These are phyloP conservation scores for Lipotes vexillifer DNA, from an alignment of 2,113 vertebrate species.

Conservation along the genomic window DNA sequence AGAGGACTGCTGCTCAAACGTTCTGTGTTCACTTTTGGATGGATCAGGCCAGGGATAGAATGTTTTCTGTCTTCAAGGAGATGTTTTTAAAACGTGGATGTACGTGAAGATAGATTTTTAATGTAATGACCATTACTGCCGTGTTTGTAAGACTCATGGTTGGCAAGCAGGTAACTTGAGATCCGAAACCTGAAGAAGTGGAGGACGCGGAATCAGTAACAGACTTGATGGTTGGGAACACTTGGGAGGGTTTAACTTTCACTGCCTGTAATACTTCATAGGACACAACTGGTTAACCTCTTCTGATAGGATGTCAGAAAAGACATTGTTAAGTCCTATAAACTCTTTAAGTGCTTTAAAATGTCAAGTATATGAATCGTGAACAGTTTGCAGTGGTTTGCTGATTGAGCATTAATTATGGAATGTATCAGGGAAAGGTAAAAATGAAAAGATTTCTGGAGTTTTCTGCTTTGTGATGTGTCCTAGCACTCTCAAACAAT, in stretches of 20 bases:
- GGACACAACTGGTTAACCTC: not conserved
- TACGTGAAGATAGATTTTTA: not conserved
- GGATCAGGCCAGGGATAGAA: not conserved
- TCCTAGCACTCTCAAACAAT: not conserved
- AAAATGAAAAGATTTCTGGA: slow-evolving; percentile 23
- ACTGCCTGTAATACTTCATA: not conserved
- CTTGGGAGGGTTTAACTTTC: not conserved
- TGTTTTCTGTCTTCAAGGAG: not conserved
- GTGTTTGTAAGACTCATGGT: not conserved
- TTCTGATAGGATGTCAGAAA: not conserved
- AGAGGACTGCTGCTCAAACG: not conserved
- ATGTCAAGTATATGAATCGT: slow-evolving; percentile 39
- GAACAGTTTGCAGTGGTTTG: not conserved
- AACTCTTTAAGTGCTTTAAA: slow-evolving; percentile 48
- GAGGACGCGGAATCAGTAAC: not conserved
- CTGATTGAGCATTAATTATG: slow-evolving; percentile 19
- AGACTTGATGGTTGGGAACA: not conserved
- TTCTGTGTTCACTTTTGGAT: slow-evolving; percentile 10
- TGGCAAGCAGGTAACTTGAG: not conserved
- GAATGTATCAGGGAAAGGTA: not conserved
- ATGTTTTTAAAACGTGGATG: not conserved
- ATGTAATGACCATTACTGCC: not conserved
- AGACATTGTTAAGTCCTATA: not conserved
- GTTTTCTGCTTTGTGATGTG: slow-evolving; percentile 21
- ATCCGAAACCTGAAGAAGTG: not conserved